These are phyloP conservation scores for Carcharodon carcharias DNA, from an alignment of 2,797 vertebrate species.

Conservation along the genomic window DNA sequence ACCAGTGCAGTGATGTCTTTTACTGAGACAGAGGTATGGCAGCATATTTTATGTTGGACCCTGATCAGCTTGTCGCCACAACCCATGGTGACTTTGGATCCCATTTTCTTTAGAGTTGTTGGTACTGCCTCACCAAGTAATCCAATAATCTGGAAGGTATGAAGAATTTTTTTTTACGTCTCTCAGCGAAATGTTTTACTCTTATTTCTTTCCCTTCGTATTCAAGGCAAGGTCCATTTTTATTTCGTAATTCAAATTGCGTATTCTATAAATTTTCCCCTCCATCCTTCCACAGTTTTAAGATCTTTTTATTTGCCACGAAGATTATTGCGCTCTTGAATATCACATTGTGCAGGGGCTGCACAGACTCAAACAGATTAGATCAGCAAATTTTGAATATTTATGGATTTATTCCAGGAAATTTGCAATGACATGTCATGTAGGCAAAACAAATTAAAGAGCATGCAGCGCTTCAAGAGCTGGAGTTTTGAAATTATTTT, in stretches of 20 bases:
- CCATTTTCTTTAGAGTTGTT: not conserved
- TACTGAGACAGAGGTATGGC: not conserved
- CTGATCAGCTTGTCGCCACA: not conserved
- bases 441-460: slow-evolving; percentile 51
- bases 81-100: not conserved
- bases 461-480: not conserved
- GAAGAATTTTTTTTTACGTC: not conserved
- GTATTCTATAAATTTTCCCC: not conserved
- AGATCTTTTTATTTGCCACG: not conserved
- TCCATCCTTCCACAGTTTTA: not conserved
- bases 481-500: slow-evolving; percentile 52
- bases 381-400: slow-evolving; percentile 55
- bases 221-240: not conserved
- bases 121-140: not conserved
- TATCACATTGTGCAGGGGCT: not conserved
- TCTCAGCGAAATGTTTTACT: not conserved
- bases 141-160: not conserved
- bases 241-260: not conserved
- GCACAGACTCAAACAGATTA: slow-evolving; percentile 56
- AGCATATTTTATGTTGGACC: not conserved
- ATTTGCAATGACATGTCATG: slow-evolving; percentile 69
- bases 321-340: not conserved
- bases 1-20: not conserved
- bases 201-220: not conserved
- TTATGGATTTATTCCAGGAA: slow-evolving; percentile 54